Percentiles rank a stretch among this genome's conserved stretches.
phyloP scores from a whole-genome alignment of 2,113 vertebrate species.

The Microcebus griseorufus region DNA sequence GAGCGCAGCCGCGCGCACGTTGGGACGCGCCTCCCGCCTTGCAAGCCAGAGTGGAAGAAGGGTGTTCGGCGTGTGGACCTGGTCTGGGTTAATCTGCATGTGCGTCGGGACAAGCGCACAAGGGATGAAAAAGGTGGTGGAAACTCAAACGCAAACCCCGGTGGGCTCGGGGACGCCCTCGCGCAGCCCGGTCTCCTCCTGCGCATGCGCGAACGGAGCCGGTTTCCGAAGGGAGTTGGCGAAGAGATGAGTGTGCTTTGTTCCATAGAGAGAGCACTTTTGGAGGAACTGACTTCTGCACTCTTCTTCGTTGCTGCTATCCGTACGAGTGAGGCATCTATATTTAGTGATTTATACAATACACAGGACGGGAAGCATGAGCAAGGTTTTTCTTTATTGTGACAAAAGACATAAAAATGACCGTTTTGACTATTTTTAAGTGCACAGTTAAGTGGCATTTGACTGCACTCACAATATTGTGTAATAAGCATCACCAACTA shows the following conservation, averaged over 20 bases:
- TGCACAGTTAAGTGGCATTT: not conserved
- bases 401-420: not conserved
- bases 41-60: slow-evolving; percentile 75
- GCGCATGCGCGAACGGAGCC: slow-evolving; percentile 79
- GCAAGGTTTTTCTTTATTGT: not conserved
- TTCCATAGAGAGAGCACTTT: not conserved
- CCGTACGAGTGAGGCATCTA: rapidly evolving
- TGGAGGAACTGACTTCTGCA: slow-evolving; percentile 15
- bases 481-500: not conserved
- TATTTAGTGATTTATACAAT: not conserved
- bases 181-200: slow-evolving; percentile 74
- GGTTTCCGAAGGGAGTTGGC: slow-evolving; percentile 7
- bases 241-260: slow-evolving; percentile 19
- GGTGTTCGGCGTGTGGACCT: slow-evolving; percentile 81
- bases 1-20: slow-evolving; percentile 87
- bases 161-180: slow-evolving; percentile 64
- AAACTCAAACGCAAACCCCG: slow-evolving; percentile 84
- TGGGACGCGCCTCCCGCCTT: slow-evolving; percentile 84
- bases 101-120: slow-evolving; percentile 84
- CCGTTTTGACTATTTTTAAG: not conserved
- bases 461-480: not conserved
- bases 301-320: not conserved
- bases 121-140: slow-evolving; percentile 88
- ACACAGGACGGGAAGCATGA: not conserved
- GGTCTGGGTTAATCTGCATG: slow-evolving; percentile 88